A percentile compares a stretch with the other conserved stretches of the same genome.
Conservation (phyloP, 1,140 invertebrate genomes). For the Papilio glaucus region DNA sequence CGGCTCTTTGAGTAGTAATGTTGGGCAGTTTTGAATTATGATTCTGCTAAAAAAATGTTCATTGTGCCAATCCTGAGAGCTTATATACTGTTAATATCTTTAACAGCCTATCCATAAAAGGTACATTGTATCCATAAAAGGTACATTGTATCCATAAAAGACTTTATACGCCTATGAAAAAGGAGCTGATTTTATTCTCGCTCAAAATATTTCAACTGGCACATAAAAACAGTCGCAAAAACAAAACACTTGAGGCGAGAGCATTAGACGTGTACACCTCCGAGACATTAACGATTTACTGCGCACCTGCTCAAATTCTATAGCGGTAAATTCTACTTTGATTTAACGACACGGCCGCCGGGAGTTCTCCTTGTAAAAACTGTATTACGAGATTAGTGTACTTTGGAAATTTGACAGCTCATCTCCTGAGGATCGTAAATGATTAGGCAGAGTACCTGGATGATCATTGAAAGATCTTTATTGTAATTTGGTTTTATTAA, state of each 20-base stretch:
- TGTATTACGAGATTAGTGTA: not conserved
- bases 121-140: not conserved
- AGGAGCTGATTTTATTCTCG: constrained; percentile 14
- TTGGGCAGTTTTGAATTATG: not conserved
- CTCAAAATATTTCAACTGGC: constrained; percentile 7
- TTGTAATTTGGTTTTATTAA: not conserved
- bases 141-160: not conserved
- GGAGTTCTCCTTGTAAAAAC: constrained; percentile 7
- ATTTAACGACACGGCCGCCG: constrained; percentile 1
- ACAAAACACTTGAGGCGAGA: constrained; percentile 20
- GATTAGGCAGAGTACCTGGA: not conserved
- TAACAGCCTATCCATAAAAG: constrained; percentile 21
- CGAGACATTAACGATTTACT: not conserved
- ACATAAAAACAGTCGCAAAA: constrained; percentile 19
- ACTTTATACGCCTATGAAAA: constrained; percentile 6
- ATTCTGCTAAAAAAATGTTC: not conserved
- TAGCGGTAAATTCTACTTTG: constrained; percentile 17
- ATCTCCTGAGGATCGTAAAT: not conserved
- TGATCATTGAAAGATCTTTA: not conserved
- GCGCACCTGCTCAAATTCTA: constrained; percentile 19
- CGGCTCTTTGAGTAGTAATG: not conserved
- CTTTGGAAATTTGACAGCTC: constrained; percentile 9
- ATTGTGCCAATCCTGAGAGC: not conserved
- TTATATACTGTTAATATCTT: constrained; percentile 10
- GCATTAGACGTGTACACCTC: not conserved